These are phyloP conservation scores for Leptopilina myrica DNA, from an alignment of 2,888 invertebrate genomes.

Conservation along the genomic window DNA sequence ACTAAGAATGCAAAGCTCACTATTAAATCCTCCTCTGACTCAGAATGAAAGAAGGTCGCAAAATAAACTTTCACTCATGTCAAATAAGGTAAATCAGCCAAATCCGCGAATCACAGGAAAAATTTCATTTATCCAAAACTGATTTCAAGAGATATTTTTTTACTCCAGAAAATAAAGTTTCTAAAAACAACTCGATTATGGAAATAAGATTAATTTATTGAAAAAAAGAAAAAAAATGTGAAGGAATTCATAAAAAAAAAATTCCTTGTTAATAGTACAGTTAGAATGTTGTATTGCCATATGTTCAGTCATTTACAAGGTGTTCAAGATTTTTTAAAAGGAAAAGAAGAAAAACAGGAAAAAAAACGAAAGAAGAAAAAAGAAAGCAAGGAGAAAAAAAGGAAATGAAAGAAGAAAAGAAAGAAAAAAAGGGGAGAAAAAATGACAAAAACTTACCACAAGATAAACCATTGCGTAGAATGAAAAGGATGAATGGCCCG, in stretches of 20 bases:
- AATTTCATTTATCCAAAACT: background rate
- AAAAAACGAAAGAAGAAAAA: no score
- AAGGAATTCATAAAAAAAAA: constrained; percentile 11
- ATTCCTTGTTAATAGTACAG: constrained; percentile 14
- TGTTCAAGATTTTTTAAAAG: constrained; percentile 2
- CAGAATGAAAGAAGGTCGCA: constrained; percentile 7
- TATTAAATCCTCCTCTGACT: constrained; percentile 26
- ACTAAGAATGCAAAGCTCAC: constrained; percentile 30
- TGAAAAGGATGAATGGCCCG: constrained; percentile 94
- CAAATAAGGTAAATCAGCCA: constrained; percentile 3
- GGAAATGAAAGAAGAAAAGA: background rate
- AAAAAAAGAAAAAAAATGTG: background rate
- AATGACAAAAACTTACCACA: constrained; percentile 82
- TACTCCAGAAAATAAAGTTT: background rate
- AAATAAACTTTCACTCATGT: constrained; percentile 13
- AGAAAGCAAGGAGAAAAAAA: background rate
- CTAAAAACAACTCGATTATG: background rate
- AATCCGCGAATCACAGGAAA: background rate
- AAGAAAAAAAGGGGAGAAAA: background rate
- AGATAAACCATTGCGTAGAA: constrained; percentile 92
- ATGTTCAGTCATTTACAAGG: background rate
- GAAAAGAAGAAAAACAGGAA: background rate
- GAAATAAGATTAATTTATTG: background rate
- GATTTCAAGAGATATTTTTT: no score
- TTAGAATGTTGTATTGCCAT: constrained; percentile 5